Conservation (phyloP, 2,888 invertebrate genomes). For the Noctua janthina region DNA sequence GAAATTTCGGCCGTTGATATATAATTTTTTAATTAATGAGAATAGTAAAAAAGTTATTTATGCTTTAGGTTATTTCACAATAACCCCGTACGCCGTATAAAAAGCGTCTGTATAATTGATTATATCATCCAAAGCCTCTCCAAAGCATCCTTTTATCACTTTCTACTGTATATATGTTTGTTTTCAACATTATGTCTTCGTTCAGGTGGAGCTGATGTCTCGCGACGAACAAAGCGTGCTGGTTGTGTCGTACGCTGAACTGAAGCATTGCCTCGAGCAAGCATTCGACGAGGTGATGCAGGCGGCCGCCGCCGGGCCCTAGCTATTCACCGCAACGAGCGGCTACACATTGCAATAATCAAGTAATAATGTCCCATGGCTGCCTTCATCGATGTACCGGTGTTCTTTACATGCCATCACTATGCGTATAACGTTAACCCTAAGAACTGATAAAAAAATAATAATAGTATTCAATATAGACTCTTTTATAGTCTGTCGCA, state of each 20-base stretch:
- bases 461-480: constrained; percentile 31
- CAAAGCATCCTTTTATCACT: background rate
- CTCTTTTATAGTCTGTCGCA: constrained; percentile 37
- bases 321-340: constrained; percentile 32
- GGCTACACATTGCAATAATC: constrained; percentile 63
- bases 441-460: constrained; percentile 35
- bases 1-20: background rate
- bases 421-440: constrained; percentile 26
- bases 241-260: constrained; percentile 98
- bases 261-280: constrained; percentile 98
- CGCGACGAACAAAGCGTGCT: constrained; percentile 99
- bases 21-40: too few relatives aligned
- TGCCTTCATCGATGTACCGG: constrained; percentile 55
- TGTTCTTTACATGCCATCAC: constrained; percentile 49
- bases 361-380: constrained; percentile 50
- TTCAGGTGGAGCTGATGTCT: constrained; percentile 97
- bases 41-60: too few relatives aligned
- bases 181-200: background rate
- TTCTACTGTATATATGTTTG: background rate
- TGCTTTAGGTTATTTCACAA: background rate
- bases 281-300: constrained; percentile 95
- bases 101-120: background rate
- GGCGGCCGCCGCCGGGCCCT: constrained; percentile 78
- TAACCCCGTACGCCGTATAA: background rate
- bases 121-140: background rate